These are phyloP conservation scores for Ectemnius lituratus DNA, from an alignment of 2,888 invertebrate species.

Conservation along the genomic window DNA sequence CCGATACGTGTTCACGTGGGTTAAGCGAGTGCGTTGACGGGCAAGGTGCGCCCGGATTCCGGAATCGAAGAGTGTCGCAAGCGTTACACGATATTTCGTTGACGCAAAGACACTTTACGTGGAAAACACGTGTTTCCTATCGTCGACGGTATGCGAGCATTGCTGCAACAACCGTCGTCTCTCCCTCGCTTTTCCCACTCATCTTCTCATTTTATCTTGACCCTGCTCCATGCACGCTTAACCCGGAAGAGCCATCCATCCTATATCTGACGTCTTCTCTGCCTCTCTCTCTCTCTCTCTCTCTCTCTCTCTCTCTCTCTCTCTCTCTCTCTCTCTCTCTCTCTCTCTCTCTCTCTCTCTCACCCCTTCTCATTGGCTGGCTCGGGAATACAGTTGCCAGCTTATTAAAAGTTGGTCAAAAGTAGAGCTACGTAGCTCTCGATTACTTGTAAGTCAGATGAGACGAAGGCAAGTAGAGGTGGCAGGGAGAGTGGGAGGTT, in stretches of 20 bases:
- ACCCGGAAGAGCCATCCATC: too few species aligned
- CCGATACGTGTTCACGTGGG: not conserved
- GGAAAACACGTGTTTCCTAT: slow-evolving; percentile 40
- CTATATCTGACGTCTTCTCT: too few species aligned
- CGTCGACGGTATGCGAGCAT: slow-evolving; percentile 3
- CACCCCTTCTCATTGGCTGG: too few species aligned
- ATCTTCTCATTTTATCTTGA: not conserved
- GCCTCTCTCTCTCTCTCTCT: too few species aligned
- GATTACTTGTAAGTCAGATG: too few species aligned
- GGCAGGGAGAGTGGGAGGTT: not conserved
- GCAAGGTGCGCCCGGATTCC: slow-evolving; percentile 9
- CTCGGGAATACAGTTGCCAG: too few species aligned
- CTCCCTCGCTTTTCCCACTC: not conserved
- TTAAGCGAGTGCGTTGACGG: slow-evolving; percentile 6
- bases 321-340: too few species aligned
- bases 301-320: too few species aligned
- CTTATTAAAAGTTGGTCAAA: too few species aligned
- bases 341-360: too few species aligned
- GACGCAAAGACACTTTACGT: slow-evolving; percentile 23
- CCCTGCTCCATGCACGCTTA: too few species aligned
- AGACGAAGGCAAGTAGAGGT: not conserved
- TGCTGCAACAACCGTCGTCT: not conserved
- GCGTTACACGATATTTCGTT: slow-evolving; percentile 3
- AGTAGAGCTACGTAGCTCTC: too few species aligned
- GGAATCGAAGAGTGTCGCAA: slow-evolving; percentile 6